These are phyloP conservation scores for Lerema accius DNA, from an alignment of 1,140 invertebrate species.

Conservation along the genomic window DNA sequence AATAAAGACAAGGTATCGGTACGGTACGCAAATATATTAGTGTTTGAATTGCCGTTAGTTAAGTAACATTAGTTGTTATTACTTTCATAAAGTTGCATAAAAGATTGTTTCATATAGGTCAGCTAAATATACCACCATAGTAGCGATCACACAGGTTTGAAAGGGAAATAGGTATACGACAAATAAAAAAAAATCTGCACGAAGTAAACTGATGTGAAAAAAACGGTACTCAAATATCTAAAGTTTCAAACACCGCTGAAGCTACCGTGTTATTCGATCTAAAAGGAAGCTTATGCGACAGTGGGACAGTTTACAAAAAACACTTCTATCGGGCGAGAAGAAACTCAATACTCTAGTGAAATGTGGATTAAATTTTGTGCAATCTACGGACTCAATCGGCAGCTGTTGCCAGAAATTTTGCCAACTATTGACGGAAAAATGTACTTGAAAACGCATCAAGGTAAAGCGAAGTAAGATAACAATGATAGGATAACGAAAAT, in stretches of 20 bases:
- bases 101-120: not conserved
- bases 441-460: constrained; percentile 49
- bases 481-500: not conserved
- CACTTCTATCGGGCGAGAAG: constrained; percentile 71
- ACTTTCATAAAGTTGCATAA: too few species aligned
- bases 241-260: constrained; percentile 60
- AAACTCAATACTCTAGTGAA: constrained; percentile 75
- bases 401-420: constrained; percentile 72
- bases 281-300: constrained; percentile 74
- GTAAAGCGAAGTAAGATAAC: constrained; percentile 48
- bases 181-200: constrained; percentile 47
- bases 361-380: constrained; percentile 78
- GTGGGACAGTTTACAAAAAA: constrained; percentile 69
- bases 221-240: constrained; percentile 53
- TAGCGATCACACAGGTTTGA: not conserved
- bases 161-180: too few species aligned
- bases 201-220: constrained; percentile 58
- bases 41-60: too few species aligned
- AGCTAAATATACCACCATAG: not conserved
- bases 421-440: constrained; percentile 59
- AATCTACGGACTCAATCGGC: constrained; percentile 67
- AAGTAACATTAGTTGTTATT: too few species aligned
- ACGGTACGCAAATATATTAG: too few species aligned
- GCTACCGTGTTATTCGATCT: constrained; percentile 73
- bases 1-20: too few species aligned